phyloP scores from a whole-genome alignment of 2,888 invertebrate species.

The Idaea aversata region DNA sequence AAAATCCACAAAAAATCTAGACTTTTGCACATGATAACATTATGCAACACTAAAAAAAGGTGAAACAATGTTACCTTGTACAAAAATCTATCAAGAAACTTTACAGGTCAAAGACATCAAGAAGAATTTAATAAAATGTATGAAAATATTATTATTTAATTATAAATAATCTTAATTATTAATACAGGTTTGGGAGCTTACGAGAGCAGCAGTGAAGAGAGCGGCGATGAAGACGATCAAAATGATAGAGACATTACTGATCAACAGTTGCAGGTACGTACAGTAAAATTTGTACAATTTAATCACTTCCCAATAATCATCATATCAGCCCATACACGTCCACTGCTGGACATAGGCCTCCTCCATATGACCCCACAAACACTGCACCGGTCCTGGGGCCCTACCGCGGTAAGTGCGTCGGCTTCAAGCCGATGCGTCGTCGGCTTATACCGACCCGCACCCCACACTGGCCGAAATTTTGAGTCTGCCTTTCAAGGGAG shows the following conservation, averaged over 20 bases:
- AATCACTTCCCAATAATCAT: too few relatives aligned
- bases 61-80: neutral
- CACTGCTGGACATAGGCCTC: too few relatives aligned
- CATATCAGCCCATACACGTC: too few relatives aligned
- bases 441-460: too few relatives aligned
- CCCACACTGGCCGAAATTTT: too few relatives aligned
- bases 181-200: conserved; percentile 91
- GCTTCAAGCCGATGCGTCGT: too few relatives aligned
- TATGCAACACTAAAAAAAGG: neutral
- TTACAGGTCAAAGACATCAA: neutral
- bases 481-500: too few relatives aligned
- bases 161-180: conserved; percentile 25
- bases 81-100: neutral
- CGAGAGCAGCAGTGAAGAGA: conserved; percentile 86
- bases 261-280: conserved; percentile 84
- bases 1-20: neutral
- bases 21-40: neutral
- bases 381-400: too few relatives aligned
- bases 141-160: conserved; percentile 19
- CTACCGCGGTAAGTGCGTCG: too few relatives aligned
- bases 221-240: conserved; percentile 66
- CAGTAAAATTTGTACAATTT: neutral
- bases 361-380: too few relatives aligned
- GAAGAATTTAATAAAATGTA: neutral
- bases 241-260: conserved; percentile 78